Evolutionary conservation across 2,113 vertebrate genomes (phyloP).

Genomic region (Malaclemys terrapin): DNA sequence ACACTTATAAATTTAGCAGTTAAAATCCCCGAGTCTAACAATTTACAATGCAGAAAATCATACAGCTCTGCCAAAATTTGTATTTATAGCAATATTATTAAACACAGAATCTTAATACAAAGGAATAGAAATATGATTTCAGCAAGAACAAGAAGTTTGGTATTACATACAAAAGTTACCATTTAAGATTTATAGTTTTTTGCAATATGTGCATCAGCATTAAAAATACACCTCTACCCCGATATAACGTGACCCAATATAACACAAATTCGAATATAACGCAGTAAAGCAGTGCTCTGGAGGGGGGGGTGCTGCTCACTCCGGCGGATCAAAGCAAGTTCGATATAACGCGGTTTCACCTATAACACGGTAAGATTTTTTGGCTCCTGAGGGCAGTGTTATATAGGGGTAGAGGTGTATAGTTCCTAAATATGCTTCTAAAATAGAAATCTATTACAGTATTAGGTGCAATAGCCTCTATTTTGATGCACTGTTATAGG

Average conservation of each 20-base stretch:
- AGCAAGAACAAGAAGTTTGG: background rate
- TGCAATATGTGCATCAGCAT: background rate
- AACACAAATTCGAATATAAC: too few relatives aligned
- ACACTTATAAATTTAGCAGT: background rate
- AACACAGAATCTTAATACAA: background rate
- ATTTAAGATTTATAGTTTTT: background rate
- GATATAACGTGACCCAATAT: too few relatives aligned
- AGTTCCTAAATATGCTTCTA: background rate
- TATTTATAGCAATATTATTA: background rate
- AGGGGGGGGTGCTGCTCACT: too few relatives aligned
- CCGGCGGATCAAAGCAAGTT: too few relatives aligned
- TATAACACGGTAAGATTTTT: too few relatives aligned
- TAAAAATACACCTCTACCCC: too few relatives aligned
- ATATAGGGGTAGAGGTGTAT: too few relatives aligned
- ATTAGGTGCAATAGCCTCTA: background rate
- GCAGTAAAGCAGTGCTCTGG: too few relatives aligned
- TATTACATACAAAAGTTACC: background rate
- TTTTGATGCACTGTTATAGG: background rate
- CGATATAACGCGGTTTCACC: too few relatives aligned
- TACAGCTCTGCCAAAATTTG: background rate
- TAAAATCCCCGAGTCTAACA: background rate
- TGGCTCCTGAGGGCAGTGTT: too few relatives aligned
- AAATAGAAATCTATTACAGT: background rate
- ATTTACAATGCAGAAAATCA: background rate
- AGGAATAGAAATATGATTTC: background rate